These are phyloP conservation scores for Aplysia californica DNA, from an alignment of 1,140 invertebrate genomes.

Conservation along the genomic window DNA sequence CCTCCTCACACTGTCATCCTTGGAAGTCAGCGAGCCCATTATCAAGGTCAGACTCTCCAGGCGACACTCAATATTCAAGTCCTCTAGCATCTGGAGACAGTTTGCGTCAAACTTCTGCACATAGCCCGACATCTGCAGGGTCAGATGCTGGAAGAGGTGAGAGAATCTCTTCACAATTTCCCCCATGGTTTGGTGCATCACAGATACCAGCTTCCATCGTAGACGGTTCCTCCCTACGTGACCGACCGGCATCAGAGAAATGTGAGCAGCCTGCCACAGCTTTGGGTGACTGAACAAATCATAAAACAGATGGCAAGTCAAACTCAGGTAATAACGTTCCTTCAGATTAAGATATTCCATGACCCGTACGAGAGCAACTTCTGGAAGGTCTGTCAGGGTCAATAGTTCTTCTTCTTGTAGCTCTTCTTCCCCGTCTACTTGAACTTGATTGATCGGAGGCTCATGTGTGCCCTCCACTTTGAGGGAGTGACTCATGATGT, in stretches of 20 bases:
- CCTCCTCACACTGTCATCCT: not conserved
- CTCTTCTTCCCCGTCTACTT: no score
- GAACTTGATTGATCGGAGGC: no score
- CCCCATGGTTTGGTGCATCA: not conserved
- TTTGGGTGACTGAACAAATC: conserved; percentile 11
- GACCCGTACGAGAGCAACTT: conserved; percentile 1
- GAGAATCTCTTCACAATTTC: conserved; percentile 4
- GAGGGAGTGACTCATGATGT: no score
- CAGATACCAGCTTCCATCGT: not conserved
- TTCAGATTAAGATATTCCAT: conserved; percentile 14
- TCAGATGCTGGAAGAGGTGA: conserved; percentile 12
- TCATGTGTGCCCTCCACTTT: no score
- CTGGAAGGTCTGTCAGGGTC: not conserved
- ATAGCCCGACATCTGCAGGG: not conserved
- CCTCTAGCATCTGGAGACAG: not conserved
- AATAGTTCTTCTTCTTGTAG: not conserved
- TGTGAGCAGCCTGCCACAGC: conserved; percentile 5
- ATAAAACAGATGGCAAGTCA: conserved; percentile 10
- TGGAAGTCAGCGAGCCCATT: not conserved
- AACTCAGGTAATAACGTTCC: conserved; percentile 15
- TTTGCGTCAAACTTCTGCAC: not conserved
- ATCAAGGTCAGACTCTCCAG: conserved; percentile 12
- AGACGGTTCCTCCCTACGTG: not conserved
- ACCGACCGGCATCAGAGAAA: not conserved
- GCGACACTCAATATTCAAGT: not conserved